Percentiles rank a stretch among this genome's conserved stretches.
These are phyloP conservation scores for Micromussa lordhowensis DNA, from an alignment of 92 coral and sea anemone genomes.

Conservation along the genomic window DNA sequence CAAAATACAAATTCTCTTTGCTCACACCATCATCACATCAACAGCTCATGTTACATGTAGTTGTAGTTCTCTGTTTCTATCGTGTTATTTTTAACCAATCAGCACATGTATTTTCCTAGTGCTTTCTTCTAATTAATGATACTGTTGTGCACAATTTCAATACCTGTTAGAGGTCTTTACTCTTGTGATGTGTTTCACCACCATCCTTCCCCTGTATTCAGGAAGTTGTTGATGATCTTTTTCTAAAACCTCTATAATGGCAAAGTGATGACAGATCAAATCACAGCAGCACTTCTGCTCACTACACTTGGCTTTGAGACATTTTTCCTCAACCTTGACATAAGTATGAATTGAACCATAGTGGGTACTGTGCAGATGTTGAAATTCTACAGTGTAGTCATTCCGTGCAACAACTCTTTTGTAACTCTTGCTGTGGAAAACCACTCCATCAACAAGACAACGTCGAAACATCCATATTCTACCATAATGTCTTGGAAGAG, in stretches of 20 bases:
- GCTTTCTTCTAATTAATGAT: no score
- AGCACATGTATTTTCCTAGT: no score
- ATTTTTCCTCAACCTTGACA: slow-evolving; percentile 35
- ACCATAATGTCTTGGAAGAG: slow-evolving; percentile 14
- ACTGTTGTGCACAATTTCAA: background rate
- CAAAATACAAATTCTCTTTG: no score
- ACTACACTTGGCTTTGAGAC: slow-evolving; percentile 8
- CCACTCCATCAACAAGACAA: slow-evolving; percentile 1
- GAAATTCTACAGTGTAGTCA: slow-evolving; percentile 27
- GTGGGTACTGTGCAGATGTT: background rate
- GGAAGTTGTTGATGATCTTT: slow-evolving; percentile 10
- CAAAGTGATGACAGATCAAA: slow-evolving; percentile 8
- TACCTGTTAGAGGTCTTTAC: slow-evolving; percentile 9
- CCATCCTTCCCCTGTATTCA: slow-evolving; percentile 10
- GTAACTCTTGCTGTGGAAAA: slow-evolving; percentile 24
- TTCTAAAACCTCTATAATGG: slow-evolving; percentile 23
- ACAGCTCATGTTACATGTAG: no score
- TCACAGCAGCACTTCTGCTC: slow-evolving; percentile 19
- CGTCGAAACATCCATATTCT: slow-evolving; percentile 23
- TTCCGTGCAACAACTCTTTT: no score
- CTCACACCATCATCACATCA: no score
- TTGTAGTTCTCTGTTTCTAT: no score
- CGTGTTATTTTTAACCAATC: no score
- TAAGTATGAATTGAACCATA: slow-evolving; percentile 28
- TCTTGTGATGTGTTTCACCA: slow-evolving; percentile 16